Conservation (phyloP, 2,797 vertebrate genomes). For the Sebastes umbrosus region DNA sequence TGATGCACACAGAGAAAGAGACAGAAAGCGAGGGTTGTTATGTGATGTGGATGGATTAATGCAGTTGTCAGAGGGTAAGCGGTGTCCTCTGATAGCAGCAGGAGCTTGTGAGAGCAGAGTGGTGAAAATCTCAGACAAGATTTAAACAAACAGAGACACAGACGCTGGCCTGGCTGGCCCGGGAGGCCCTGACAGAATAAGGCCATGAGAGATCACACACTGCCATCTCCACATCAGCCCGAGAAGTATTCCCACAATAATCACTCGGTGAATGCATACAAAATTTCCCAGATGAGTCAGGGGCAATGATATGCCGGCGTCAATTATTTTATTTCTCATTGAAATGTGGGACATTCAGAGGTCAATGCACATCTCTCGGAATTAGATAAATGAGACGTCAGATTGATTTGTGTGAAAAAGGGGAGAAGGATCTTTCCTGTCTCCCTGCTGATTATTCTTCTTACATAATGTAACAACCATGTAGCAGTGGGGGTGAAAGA, state of each 20-base stretch:
- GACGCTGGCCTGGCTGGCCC: conserved; percentile 43
- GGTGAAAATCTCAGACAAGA: conserved; percentile 79
- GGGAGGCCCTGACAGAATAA: conserved; percentile 41
- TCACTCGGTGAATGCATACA: conserved; percentile 17
- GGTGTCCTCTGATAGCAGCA: conserved; percentile 27
- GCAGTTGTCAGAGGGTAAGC: conserved; percentile 5
- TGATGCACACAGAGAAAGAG: background rate
- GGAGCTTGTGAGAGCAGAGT: conserved; percentile 53
- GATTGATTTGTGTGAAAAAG: conserved; percentile 28
- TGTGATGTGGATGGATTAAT: background rate
- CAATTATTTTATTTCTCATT: conserved; percentile 58
- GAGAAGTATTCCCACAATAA: conserved; percentile 10
- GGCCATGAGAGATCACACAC: conserved; percentile 50
- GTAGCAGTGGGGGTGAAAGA: background rate
- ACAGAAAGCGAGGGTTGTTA: background rate
- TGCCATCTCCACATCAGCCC: conserved; percentile 49
- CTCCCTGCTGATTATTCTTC: background rate
- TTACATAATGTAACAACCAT: background rate
- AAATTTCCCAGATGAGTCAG: conserved; percentile 16
- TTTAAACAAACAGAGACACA: conserved; percentile 79
- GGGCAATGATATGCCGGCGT: conserved; percentile 23
- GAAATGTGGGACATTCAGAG: conserved; percentile 40
- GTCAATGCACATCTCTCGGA: conserved; percentile 23
- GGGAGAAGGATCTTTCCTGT: conserved; percentile 11
- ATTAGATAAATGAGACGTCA: conserved; percentile 14